A percentile compares a stretch with the other conserved stretches of the same genome.
Evolutionary conservation across 2,888 invertebrate genomes (phyloP).

Genomic region (Tanypteryx hageni): DNA sequence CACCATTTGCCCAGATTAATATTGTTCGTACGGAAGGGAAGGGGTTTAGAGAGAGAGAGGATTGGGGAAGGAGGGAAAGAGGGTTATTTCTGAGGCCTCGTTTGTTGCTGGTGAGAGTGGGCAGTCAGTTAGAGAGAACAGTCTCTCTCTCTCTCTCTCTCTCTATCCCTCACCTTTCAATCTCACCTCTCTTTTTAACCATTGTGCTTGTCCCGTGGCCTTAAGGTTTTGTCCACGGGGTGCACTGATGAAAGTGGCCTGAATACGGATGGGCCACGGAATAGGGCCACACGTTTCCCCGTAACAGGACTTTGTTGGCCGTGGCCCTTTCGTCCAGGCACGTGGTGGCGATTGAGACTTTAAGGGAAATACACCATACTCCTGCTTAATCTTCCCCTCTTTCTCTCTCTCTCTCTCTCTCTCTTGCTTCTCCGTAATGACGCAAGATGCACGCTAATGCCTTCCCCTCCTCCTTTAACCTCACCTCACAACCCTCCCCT

Average conservation of each 20-base stretch:
- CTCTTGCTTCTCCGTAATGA: conserved; percentile 31
- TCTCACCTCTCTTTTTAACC: not conserved
- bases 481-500: not conserved
- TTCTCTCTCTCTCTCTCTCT: not conserved
- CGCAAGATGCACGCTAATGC: conserved; percentile 57
- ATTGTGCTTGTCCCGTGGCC: conserved; percentile 48
- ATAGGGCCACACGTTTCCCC: conserved; percentile 4
- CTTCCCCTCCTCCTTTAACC: not conserved
- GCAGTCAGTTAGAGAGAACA: not conserved
- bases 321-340: not conserved
- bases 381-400: not conserved
- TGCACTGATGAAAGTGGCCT: conserved; percentile 48
- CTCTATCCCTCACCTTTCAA: conserved; percentile 12
- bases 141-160: not conserved
- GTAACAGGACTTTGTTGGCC: not conserved
- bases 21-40: conserved; percentile 12
- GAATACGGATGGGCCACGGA: not conserved
- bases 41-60: not conserved
- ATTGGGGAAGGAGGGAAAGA: no score
- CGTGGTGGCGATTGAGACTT: conserved; percentile 56
- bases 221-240: conserved; percentile 29
- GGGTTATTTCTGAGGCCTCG: not conserved
- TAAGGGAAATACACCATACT: not conserved
- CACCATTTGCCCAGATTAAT: conserved; percentile 60
- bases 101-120: conserved; percentile 31